Evolutionary conservation across 1,140 invertebrate species (phyloP), one percentile per base, ranked within the genome.

Genomic region (Achroia grisella): DNA sequence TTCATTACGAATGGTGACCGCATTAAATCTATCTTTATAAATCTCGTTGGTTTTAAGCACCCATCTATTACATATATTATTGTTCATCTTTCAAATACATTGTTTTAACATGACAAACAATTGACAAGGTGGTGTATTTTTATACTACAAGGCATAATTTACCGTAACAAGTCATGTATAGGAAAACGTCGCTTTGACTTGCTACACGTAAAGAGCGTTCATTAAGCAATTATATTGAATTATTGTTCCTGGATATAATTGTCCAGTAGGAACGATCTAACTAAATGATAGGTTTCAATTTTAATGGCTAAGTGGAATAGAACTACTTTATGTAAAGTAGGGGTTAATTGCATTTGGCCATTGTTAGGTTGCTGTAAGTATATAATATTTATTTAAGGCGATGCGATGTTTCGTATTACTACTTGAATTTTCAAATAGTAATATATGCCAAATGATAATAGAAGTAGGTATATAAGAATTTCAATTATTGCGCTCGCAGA

Each of bases 1-100:
- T 75, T 82, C 78, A 80, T 84, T 82, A 84, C 60, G 33, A 67
- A 75, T 58, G 61, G 76, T 84, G 80, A 84, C 76, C 69, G 60
- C 56, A 69, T 70, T 75, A 66, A 71, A 74, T 62, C 57, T 43
- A 57, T 56, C 50, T 58, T 52, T 50, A 58, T 44, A 52, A 62
- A 56, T 55, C 48, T 46, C 52, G 52, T 50, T 56, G 43, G 42
- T 58, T 44, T 66, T 50, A 56, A 52, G 39, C 48, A 52, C 32
- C 42, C 23, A 51, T 47, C 28, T 35, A 45, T 70, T 48, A 59
- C 57, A 53, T 55, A 62, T 56, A 61, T 64, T 61, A 59, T 57
- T 53, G 39, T 54, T 47, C 34, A 31, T 56, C 30, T 55, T 23
- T 23, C 6, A 23, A 23, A 23, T 6, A 23, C 17, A 23, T 32